Evolutionary conservation across 2,888 invertebrate genomes (phyloP).

Genomic region (Chrysolina oricalcia): DNA sequence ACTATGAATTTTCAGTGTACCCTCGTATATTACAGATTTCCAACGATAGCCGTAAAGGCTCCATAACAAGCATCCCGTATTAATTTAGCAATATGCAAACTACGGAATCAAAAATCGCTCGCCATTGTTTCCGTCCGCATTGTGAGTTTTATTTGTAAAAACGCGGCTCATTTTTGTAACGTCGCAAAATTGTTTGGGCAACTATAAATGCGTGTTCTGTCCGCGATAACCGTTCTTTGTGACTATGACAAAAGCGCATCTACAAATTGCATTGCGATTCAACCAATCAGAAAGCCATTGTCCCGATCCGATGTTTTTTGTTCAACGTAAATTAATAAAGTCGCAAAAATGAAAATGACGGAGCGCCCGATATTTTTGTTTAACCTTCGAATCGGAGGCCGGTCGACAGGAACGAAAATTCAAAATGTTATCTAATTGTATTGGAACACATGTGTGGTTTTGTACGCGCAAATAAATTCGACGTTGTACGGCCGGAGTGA

Average conservation of each 20-base stretch:
- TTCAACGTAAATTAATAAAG: slow-evolving; percentile 66
- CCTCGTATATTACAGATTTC: too few species aligned
- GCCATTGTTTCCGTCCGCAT: slow-evolving; percentile 1
- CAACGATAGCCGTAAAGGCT: too few species aligned
- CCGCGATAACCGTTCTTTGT: slow-evolving; percentile 70
- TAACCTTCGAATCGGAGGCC: slow-evolving; percentile 58
- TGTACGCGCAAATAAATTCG: slow-evolving; percentile 23
- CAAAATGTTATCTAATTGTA: slow-evolving; percentile 61
- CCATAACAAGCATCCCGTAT: too few species aligned
- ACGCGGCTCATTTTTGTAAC: slow-evolving; percentile 27
- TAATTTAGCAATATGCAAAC: background rate
- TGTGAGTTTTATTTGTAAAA: slow-evolving; percentile 29
- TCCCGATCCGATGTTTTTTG: slow-evolving; percentile 66
- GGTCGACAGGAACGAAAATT: slow-evolving; percentile 61
- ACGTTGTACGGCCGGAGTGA: background rate
- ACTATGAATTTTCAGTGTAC: too few species aligned
- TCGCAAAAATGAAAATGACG: slow-evolving; percentile 64
- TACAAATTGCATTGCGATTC: slow-evolving; percentile 73
- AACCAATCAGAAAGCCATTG: slow-evolving; percentile 73
- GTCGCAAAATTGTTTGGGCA: slow-evolving; percentile 40
- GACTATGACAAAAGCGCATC: slow-evolving; percentile 68
- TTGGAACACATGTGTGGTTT: slow-evolving; percentile 51
- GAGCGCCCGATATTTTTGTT: slow-evolving; percentile 59
- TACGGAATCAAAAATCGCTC: slow-evolving; percentile 8
- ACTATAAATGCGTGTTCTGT: slow-evolving; percentile 67